Percentiles rank a stretch among this genome's conserved stretches.
Evolutionary conservation across 2,797 vertebrate species (phyloP).

Genomic region (Erethizon dorsatum): DNA sequence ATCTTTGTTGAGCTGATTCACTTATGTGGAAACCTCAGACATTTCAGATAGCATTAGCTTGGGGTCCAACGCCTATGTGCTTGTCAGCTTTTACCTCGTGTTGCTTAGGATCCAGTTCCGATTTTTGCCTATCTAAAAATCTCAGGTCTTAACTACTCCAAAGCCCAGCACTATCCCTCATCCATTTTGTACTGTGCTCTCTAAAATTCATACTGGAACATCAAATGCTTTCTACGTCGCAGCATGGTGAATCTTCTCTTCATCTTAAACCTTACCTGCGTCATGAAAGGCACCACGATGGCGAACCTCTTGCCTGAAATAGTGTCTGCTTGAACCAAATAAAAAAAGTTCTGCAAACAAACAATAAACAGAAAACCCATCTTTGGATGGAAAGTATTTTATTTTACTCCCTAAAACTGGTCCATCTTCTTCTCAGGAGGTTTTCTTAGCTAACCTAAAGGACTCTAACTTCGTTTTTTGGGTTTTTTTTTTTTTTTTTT

Average conservation of each 20-base stretch:
- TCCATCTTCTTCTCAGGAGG: background rate
- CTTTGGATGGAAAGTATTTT: background rate
- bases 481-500: background rate
- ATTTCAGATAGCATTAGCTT: background rate
- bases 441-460: background rate
- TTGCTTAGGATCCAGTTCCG: background rate
- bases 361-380: background rate
- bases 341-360: background rate
- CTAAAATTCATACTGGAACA: background rate
- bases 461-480: background rate
- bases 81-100: background rate
- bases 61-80: background rate
- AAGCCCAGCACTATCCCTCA: background rate
- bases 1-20: background rate
- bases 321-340: background rate
- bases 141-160: background rate
- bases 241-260: background rate
- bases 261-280: background rate
- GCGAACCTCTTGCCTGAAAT: background rate
- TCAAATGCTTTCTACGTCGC: background rate
- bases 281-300: background rate
- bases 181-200: background rate
- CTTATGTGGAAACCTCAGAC: background rate
- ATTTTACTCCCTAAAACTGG: background rate
- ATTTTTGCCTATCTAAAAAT: background rate